Conservation (phyloP, 1,140 invertebrate species). For the Oscheius sp. region DNA sequence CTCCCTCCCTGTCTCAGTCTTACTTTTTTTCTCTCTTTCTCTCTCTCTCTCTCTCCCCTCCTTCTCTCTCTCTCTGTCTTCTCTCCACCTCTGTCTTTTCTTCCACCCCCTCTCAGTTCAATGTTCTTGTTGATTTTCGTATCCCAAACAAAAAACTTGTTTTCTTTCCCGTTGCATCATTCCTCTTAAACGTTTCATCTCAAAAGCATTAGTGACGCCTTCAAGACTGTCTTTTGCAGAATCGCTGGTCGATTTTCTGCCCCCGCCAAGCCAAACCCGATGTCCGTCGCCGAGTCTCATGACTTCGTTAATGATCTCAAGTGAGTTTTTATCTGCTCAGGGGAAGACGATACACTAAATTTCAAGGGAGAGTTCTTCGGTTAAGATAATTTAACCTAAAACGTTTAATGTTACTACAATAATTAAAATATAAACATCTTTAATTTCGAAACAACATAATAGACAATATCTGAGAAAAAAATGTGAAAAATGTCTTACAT, state of each 20-base stretch:
- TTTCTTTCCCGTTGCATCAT: neutral
- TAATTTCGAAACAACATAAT: too few species aligned
- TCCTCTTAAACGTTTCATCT: neutral
- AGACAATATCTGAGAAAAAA: too few species aligned
- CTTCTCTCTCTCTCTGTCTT: neutral
- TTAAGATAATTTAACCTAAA: neutral
- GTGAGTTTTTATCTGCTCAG: neutral
- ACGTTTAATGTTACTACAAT: neutral
- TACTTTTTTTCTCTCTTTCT: neutral
- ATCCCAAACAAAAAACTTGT: neutral
- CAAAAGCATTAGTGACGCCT: too few species aligned
- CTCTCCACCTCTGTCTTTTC: too few species aligned
- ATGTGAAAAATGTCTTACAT: too few species aligned
- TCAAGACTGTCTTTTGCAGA: neutral
- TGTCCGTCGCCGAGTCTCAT: slow-evolving; percentile 8
- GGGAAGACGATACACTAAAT: neutral
- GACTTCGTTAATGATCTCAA: slow-evolving; percentile 7
- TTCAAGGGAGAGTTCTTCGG: neutral
- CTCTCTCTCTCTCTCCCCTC: neutral
- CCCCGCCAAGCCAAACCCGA: slow-evolving; percentile 10
- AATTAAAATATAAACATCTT: too few species aligned
- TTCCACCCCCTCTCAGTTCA: too few species aligned
- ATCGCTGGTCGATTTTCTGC: slow-evolving; percentile 24
- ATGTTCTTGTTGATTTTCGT: neutral
- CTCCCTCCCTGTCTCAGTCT: too few species aligned